Conservation (phyloP, 2,888 invertebrate species). For the Drosophila quinaria region DNA sequence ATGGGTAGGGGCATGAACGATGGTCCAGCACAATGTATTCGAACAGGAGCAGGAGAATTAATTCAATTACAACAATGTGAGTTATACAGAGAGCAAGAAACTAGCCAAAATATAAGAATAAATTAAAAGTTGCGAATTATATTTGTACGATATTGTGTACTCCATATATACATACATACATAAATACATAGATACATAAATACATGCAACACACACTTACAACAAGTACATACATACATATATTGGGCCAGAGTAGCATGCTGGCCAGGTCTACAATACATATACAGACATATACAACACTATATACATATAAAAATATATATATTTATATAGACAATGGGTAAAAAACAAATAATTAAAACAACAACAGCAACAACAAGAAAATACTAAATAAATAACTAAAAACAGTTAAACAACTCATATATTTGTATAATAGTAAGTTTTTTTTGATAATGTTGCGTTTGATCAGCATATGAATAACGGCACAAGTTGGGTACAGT, state of each 20-base stretch:
- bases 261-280: constrained; percentile 51
- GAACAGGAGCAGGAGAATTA: constrained; percentile 42
- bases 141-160: constrained; percentile 23
- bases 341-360: background rate
- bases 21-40: constrained; percentile 30
- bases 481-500: constrained; percentile 35
- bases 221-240: constrained; percentile 27
- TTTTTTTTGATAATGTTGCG: constrained; percentile 23
- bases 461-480: constrained; percentile 22
- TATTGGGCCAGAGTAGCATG: constrained; percentile 39
- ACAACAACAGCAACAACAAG: constrained; percentile 23
- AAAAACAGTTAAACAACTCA: constrained; percentile 15
- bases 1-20: constrained; percentile 19
- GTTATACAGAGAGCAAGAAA: constrained; percentile 54
- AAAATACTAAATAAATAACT: constrained; percentile 7
- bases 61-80: constrained; percentile 64
- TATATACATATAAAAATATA: constrained; percentile 35
- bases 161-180: constrained; percentile 10
- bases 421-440: constrained; percentile 56
- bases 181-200: constrained; percentile 11
- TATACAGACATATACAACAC: constrained; percentile 45
- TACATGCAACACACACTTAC: constrained; percentile 5
- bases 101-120: constrained; percentile 31
- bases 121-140: constrained; percentile 31
- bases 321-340: constrained; percentile 54